Evolutionary conservation across 2,888 invertebrate species (phyloP), one percentile per base, ranked within the genome.

Genomic region (Ophion ellenae): DNA sequence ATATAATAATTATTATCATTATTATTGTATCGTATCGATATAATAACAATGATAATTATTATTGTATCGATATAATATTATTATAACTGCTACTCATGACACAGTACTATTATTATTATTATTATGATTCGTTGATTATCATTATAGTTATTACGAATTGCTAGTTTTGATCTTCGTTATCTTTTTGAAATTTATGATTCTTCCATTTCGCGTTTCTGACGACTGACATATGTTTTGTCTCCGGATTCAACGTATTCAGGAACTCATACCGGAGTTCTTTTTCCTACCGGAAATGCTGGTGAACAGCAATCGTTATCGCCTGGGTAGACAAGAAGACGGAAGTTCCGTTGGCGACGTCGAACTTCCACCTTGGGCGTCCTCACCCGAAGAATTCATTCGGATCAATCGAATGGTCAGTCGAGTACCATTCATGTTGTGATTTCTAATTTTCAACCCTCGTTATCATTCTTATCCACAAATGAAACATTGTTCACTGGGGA

Each of bases 251-350:
- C 47, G 10, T 32, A 66, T 28, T 17, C 94, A 98, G 97, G 99
- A 99, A 94, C 95, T 99, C 89, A 99, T 99, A 90, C 99, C 99
- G 0, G 99, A 99, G 95, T 97, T 99, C 94, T 99, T 99, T 95
- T 99, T 99, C 95, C 95, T 99, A 87, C 99, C 99, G 14, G 99
- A 99, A 95, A 99, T 99, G 99, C 97, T 99, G 92, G 97, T 98
- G 85, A 99, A 99, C 94, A 95, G 95, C 75, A 97, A 97, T 94
- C 95, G 95, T 63, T 99, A 98, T 95, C 96, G 98, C 84, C 95
- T 99, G 86, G 99, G 99, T 45, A 96, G 97, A 87, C 97, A 98
- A 75, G 99, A 99, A 91, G 98, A 98, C 77, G 98, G 96, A 1
- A 94, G 94, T 61, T 94, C 95, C 40, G 97, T 97, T 14, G 97